These are phyloP conservation scores for Tetrax tetrax DNA, from an alignment of 2,113 vertebrate genomes.

Conservation along the genomic window DNA sequence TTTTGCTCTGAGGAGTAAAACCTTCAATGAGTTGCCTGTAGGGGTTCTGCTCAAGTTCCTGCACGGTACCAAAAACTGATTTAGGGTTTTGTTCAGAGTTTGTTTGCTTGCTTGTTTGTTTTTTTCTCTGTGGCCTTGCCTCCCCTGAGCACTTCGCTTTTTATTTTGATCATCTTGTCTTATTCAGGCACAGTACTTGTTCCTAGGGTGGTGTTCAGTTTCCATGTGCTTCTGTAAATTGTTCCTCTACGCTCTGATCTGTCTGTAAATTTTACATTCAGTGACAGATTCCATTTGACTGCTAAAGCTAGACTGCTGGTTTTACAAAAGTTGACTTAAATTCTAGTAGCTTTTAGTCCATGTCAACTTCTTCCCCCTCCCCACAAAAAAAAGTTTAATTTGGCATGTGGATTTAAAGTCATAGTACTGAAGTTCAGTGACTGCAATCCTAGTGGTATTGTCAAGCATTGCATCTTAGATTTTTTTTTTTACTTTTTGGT, in stretches of 20 bases:
- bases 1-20: neutral
- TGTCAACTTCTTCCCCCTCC: neutral
- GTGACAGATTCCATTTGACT: neutral
- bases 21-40: neutral
- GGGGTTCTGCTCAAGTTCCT: neutral
- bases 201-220: neutral
- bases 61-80: neutral
- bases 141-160: neutral
- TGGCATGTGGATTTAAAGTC: neutral
- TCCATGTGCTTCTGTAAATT: neutral
- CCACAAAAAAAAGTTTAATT: neutral
- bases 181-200: accelerated
- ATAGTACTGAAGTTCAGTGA: neutral
- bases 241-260: neutral
- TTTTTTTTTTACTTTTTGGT: neutral
- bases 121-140: neutral
- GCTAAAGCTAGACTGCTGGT: neutral
- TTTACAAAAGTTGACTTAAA: neutral
- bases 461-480: neutral
- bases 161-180: neutral
- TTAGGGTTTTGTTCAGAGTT: neutral
- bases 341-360: neutral
- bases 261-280: neutral
- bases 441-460: neutral
- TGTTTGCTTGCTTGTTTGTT: neutral